Conservation (phyloP, 2,113 vertebrate species). For the Pseudorectes ferrugineus region DNA sequence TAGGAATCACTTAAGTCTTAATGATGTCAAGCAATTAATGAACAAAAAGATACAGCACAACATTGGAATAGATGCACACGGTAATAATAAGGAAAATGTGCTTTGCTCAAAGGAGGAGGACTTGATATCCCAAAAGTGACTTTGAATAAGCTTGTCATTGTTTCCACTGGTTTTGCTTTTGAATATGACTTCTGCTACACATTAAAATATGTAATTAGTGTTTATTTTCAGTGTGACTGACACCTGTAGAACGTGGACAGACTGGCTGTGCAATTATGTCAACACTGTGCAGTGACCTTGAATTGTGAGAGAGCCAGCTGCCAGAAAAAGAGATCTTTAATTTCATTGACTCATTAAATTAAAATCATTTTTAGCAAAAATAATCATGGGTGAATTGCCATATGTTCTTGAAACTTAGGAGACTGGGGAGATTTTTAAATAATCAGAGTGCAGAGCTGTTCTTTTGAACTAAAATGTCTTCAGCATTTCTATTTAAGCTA, state of each 20-base stretch:
- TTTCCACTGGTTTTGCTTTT: neutral
- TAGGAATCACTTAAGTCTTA: neutral
- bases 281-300: slow-evolving; percentile 6
- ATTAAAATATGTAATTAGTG: neutral
- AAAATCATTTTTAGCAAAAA: slow-evolving; percentile 33
- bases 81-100: neutral
- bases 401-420: slow-evolving; percentile 22
- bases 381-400: neutral
- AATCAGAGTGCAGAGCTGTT: neutral
- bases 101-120: neutral
- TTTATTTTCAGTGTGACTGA: neutral
- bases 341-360: slow-evolving; percentile 31
- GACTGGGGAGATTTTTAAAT: neutral
- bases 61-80: neutral
- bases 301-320: neutral
- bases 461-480: neutral
- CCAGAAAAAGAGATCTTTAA: neutral
- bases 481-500: neutral
- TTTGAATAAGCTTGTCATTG: neutral
- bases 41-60: neutral
- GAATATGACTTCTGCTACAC: neutral
- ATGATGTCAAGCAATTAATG: neutral
- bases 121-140: neutral
- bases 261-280: neutral
- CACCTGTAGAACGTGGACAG: neutral